Evolutionary conservation across 2,888 invertebrate genomes (phyloP).

Genomic region (Rhodophaea formosa): DNA sequence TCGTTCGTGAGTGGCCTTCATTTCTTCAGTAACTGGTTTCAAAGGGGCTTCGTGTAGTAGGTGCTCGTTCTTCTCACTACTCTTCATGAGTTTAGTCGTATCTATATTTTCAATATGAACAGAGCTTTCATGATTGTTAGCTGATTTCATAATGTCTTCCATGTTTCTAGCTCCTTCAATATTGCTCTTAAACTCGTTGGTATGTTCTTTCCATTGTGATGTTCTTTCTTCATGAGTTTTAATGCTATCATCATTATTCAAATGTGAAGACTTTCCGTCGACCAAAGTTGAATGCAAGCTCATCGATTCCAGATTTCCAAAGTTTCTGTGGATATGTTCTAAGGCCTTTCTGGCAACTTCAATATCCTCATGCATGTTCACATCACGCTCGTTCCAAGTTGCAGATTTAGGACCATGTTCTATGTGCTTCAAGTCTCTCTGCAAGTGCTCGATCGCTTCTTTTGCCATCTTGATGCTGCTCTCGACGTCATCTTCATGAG

Average conservation of each 20-base stretch:
- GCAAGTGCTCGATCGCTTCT: conserved; percentile 65
- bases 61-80: not conserved
- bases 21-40: not conserved
- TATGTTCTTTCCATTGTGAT: conserved; percentile 63
- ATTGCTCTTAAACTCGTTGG: conserved; percentile 54
- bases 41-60: not conserved
- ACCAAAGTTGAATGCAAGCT: conserved; percentile 33
- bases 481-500: conserved; percentile 55
- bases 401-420: conserved; percentile 39
- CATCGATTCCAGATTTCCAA: conserved; percentile 52
- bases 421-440: conserved; percentile 53
- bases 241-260: conserved; percentile 35
- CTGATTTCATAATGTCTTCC: conserved; percentile 56
- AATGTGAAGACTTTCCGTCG: conserved; percentile 34
- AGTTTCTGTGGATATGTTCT: conserved; percentile 55
- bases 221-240: conserved; percentile 54
- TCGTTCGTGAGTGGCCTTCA: conserved; percentile 2
- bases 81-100: conserved; percentile 22
- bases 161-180: conserved; percentile 58
- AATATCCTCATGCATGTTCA: conserved; percentile 56
- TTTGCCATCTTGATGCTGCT: conserved; percentile 64
- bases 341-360: conserved; percentile 58
- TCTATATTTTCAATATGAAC: conserved; percentile 21
- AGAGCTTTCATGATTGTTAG: conserved; percentile 24
- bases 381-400: conserved; percentile 42